A percentile compares a stretch with the other conserved stretches of the same genome.
phyloP scores from a whole-genome alignment of 2,113 vertebrate genomes.

The Hipposideros armiger region DNA sequence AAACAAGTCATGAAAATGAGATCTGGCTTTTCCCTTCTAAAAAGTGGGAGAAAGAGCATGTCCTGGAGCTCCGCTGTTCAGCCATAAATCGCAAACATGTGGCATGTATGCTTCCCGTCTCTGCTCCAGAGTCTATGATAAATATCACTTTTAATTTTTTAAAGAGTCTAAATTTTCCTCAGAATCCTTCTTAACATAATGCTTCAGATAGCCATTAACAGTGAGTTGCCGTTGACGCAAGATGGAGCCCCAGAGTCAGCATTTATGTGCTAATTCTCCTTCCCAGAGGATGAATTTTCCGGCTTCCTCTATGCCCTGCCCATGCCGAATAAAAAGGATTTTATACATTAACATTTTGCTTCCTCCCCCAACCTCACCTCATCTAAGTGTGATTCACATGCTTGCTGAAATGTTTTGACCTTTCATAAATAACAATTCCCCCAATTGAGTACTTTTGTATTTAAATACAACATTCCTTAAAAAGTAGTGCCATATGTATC shows the following conservation, averaged over 20 bases:
- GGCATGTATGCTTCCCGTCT: background rate
- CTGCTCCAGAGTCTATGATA: background rate
- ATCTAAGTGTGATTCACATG: background rate
- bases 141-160: background rate
- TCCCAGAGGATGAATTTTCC: background rate
- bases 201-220: background rate
- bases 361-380: conserved; percentile 13
- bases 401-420: conserved; percentile 28
- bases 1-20: conserved; percentile 29
- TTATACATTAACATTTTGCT: background rate
- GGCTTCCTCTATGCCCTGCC: background rate
- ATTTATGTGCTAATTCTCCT: background rate
- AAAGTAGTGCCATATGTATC: conserved; percentile 24
- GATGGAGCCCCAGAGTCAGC: background rate
- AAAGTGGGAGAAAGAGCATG: background rate
- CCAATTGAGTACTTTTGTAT: conserved; percentile 14
- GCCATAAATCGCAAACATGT: background rate
- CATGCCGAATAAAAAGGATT: background rate
- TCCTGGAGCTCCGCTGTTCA: background rate
- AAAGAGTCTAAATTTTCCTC: background rate
- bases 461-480: conserved; percentile 46
- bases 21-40: background rate
- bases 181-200: background rate
- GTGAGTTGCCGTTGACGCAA: background rate
- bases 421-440: conserved; percentile 58